Evolutionary conservation across 2,888 invertebrate genomes (phyloP).

Genomic region (Imbricaverruca yamaguchii): DNA sequence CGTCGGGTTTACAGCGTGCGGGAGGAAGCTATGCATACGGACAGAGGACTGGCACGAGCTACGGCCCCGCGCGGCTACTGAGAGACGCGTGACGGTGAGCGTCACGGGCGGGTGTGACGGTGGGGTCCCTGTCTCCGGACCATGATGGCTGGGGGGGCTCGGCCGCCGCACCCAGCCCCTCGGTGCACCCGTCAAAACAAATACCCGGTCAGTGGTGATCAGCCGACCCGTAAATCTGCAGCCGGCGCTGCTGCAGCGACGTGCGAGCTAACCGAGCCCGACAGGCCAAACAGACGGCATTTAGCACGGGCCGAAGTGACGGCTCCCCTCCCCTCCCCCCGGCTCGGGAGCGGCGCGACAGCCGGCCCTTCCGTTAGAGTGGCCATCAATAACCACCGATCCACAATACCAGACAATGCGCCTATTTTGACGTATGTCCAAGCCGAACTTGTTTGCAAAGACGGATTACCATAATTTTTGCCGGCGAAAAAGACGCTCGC

Average conservation of each 20-base stretch:
- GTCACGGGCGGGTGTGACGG: neutral
- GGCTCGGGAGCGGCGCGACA: neutral
- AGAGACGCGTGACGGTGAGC: neutral
- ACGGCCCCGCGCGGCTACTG: neutral
- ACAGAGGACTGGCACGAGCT: neutral
- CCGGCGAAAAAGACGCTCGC: neutral
- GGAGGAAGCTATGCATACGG: neutral
- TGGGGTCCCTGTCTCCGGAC: neutral
- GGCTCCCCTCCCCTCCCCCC: neutral
- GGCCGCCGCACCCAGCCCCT: neutral
- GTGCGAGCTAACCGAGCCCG: neutral
- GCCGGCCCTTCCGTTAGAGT: neutral
- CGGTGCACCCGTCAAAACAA: neutral
- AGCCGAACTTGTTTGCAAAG: constrained; percentile 14
- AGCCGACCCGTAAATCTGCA: neutral
- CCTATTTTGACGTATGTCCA: constrained; percentile 20
- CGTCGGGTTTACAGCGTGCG: neutral
- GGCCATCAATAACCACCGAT: neutral
- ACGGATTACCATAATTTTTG: constrained; percentile 22
- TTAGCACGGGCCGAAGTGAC: neutral
- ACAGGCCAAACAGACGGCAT: neutral
- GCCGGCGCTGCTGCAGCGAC: neutral
- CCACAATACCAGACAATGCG: neutral
- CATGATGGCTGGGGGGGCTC: too few relatives aligned
- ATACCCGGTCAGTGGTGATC: neutral